Evolutionary conservation across 2,113 vertebrate genomes (phyloP).

Genomic region (Pteruthius melanotis): DNA sequence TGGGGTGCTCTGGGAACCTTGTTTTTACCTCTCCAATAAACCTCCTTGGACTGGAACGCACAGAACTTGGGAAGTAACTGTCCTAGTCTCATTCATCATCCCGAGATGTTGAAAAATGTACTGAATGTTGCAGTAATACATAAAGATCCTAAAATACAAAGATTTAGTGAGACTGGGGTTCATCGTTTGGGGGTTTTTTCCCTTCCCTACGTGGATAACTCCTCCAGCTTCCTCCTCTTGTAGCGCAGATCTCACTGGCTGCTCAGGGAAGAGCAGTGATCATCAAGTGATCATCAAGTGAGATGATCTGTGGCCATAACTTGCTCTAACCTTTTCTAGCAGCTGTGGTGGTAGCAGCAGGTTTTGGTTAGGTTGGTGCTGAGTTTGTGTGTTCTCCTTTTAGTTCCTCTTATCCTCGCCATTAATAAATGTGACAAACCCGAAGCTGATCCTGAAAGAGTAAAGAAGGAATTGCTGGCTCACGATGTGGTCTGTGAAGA

Average conservation of each 20-base stretch:
- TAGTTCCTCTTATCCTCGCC: conserved; percentile 91
- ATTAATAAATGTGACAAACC: conserved; percentile 95
- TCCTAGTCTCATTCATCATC: neutral
- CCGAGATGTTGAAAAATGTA: neutral
- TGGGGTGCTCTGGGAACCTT: neutral
- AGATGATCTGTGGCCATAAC: neutral
- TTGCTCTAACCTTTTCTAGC: neutral
- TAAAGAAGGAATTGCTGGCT: conserved; percentile 86
- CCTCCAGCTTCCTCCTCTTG: neutral
- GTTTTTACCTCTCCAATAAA: neutral
- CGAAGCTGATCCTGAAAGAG: conserved; percentile 83
- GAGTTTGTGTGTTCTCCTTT: neutral
- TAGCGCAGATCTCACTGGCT: neutral
- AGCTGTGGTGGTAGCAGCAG: neutral
- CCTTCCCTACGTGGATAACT: neutral
- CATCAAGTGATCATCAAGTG: too few species aligned
- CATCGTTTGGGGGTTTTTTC: neutral
- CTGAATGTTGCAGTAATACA: neutral
- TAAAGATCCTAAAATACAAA: neutral
- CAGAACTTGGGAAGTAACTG: neutral
- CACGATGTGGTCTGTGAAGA: conserved; percentile 91
- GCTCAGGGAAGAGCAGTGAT: neutral
- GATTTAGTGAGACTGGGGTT: neutral
- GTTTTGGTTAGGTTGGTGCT: neutral
- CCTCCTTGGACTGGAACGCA: neutral